Base-by-base conservation (phyloP, 2,113 vertebrate genomes). In the Rutilus rutilus region DNA sequence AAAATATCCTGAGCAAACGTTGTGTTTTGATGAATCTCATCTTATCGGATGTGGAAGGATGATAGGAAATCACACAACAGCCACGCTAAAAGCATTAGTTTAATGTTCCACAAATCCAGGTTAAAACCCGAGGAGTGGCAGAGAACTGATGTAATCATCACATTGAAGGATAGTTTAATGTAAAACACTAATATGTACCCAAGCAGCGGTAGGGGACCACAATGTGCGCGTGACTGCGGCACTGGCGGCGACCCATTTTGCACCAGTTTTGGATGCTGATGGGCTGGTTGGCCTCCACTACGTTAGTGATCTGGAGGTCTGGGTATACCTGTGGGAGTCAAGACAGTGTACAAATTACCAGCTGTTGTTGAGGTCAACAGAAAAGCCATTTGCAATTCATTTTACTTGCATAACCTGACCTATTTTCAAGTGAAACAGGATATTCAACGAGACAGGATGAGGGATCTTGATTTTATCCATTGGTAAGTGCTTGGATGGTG, bases 191-290 rank as follows among this genome's bases (percentile, higher is more conserved):
- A 71, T 27, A 92, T 96, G 95, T 90, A 99, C 98, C 98, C 91
- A 99, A 89, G 92, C 98, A 99, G 84, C 98, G 96, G 90, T 99
- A 99, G n/a, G 98, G 98, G 90, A 99, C 97, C 88, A 99, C 98
- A 0, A 99, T 98, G 89, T 97, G 96, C 0, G 94, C 93, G 54
- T 97, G 96, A 89, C 96, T 96, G 65, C 94, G 97, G 93, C 97
- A 98, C 54, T 97, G 97, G 86, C 96, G 97, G 88, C 96, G 96
- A 77, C 97, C 96, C 77, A 94, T 95, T 93, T 96, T 97, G 93
- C 97, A 99, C 98, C 98, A 99, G 93, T 98, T 98, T 91, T 97
- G 95, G 91, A 99, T 98, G 27, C 95, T 98, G 91, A 97, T 94
- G 0, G 98, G 97, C 85, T 98, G 97, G 92, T 99, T 99, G 91